These are phyloP conservation scores for Scaptomyza parva DNA, from an alignment of 2,888 invertebrate genomes.

Conservation along the genomic window DNA sequence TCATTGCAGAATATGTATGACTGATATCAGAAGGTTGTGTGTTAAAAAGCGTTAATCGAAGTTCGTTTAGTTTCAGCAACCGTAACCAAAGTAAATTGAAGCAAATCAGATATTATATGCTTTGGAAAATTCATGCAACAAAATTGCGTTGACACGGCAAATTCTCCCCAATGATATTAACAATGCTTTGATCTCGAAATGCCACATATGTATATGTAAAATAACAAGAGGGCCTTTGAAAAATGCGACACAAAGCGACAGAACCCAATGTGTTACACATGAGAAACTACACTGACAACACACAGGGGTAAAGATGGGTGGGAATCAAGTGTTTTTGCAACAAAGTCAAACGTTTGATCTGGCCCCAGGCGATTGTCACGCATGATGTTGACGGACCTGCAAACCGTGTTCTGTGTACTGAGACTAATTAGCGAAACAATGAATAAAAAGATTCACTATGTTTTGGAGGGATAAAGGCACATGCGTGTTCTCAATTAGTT, in stretches of 20 bases:
- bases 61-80: background rate
- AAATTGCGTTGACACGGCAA: background rate
- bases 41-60: background rate
- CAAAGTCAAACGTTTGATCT: constrained; percentile 68
- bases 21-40: background rate
- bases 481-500: constrained; percentile 71
- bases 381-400: constrained; percentile 38
- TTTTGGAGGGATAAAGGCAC: constrained; percentile 7
- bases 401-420: constrained; percentile 20
- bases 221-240: constrained; percentile 3
- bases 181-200: constrained; percentile 49
- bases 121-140: background rate
- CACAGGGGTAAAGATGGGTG: background rate
- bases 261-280: background rate
- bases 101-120: background rate
- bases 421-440: constrained; percentile 47
- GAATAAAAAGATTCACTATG: constrained; percentile 13
- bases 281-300: background rate
- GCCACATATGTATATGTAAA: constrained; percentile 1
- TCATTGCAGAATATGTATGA: background rate
- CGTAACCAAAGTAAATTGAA: background rate
- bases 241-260: background rate
- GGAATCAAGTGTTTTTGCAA: constrained; percentile 8
- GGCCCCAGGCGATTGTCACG: constrained; percentile 57
- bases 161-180: constrained; percentile 4